Conservation (phyloP, 1,140 invertebrate genomes). For the Subanguina moxae region DNA sequence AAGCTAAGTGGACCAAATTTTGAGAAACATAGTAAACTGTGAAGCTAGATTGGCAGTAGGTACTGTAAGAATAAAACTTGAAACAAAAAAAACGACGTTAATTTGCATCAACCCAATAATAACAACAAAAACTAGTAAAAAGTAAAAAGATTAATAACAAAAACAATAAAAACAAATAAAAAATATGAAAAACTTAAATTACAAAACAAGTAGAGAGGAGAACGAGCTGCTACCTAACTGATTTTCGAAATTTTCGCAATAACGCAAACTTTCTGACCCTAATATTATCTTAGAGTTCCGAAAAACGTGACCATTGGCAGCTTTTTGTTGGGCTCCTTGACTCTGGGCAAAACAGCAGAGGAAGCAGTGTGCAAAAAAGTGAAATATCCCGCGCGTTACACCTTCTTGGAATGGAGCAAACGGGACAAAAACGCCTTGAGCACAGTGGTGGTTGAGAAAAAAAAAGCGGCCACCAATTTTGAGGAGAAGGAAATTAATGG, state of each 20-base stretch:
- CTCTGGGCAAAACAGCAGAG: slow-evolving; percentile 25
- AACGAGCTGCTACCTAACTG: too few species aligned
- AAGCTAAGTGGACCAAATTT: not conserved
- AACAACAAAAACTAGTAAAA: too few species aligned
- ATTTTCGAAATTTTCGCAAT: too few species aligned
- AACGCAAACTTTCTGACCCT: too few species aligned
- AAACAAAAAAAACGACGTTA: too few species aligned
- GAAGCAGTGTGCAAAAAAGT: slow-evolving; percentile 13
- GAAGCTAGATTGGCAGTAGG: too few species aligned
- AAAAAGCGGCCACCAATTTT: slow-evolving; percentile 26
- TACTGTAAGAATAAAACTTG: too few species aligned
- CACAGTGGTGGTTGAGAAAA: slow-evolving; percentile 38
- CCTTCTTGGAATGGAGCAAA: slow-evolving; percentile 27
- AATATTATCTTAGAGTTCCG: slow-evolving; percentile 31
- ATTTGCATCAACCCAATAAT: too few species aligned
- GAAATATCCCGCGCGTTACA: slow-evolving; percentile 19
- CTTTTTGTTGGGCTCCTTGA: slow-evolving; percentile 69
- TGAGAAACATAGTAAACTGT: not conserved
- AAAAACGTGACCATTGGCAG: slow-evolving; percentile 67
- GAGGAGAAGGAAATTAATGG: slow-evolving; percentile 30
- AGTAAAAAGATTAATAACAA: too few species aligned
- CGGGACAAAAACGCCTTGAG: slow-evolving; percentile 32
- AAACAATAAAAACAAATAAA: too few species aligned
- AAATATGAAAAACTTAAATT: too few species aligned
- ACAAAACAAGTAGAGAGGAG: too few species aligned